Conservation (phyloP, 2,888 invertebrate species). For the Monoplex corrugatus region DNA sequence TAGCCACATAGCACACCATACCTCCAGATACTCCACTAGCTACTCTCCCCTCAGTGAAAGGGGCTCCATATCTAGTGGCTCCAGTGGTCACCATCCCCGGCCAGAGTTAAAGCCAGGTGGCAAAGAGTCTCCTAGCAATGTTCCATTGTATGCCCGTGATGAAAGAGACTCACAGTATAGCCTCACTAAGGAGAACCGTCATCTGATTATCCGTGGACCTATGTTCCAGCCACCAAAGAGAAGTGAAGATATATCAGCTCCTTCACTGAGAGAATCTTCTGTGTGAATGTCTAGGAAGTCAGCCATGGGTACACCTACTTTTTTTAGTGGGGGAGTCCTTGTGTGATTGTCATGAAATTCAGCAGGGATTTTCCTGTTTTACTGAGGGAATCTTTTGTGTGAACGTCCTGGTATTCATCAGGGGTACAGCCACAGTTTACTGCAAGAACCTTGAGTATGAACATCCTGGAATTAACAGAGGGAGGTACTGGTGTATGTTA, state of each 20-base stretch:
- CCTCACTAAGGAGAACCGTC: conserved; percentile 32
- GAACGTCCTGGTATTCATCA: neutral
- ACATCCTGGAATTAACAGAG: too few relatives aligned
- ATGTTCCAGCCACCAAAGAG: conserved; percentile 42
- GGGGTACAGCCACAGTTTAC: too few relatives aligned
- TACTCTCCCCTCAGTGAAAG: conserved; percentile 42
- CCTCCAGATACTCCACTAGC: conserved; percentile 29
- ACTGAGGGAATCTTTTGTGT: neutral
- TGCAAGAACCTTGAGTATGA: too few relatives aligned
- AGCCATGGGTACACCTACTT: too few relatives aligned
- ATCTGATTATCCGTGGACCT: conserved; percentile 38
- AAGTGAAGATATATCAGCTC: conserved; percentile 50
- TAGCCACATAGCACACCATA: neutral
- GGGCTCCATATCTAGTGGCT: conserved; percentile 19
- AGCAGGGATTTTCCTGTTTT: too few relatives aligned
- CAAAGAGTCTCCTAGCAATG: conserved; percentile 4
- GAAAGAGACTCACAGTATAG: conserved; percentile 34
- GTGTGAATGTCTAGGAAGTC: conserved; percentile 49
- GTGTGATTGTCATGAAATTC: too few relatives aligned
- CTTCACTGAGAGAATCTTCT: conserved; percentile 59
- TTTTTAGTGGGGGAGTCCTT: too few relatives aligned
- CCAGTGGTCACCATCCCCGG: neutral
- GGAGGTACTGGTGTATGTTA: too few relatives aligned
- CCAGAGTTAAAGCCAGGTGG: neutral
- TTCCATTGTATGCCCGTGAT: conserved; percentile 32